phyloP scores from a whole-genome alignment of 2,888 invertebrate genomes.

The Drosophila nr. fundita region DNA sequence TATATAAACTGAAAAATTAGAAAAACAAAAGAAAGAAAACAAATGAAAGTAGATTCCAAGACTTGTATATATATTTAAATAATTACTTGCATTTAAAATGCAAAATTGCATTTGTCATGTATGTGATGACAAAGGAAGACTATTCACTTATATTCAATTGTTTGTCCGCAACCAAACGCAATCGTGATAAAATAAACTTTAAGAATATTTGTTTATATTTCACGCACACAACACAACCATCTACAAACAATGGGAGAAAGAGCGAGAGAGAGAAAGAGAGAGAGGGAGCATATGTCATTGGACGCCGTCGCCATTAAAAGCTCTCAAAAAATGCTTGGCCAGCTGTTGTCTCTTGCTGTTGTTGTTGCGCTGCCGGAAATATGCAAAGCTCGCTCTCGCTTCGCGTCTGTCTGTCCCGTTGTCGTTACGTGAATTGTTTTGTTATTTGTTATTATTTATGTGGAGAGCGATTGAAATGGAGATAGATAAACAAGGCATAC shows the following conservation, averaged over 20 bases:
- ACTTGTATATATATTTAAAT: background rate
- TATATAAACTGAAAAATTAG: conserved; percentile 7
- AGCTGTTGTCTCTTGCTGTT: conserved; percentile 54
- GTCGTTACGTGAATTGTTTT: conserved; percentile 71
- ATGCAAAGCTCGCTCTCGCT: conserved; percentile 60
- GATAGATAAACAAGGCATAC: conserved; percentile 50
- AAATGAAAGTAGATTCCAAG: background rate
- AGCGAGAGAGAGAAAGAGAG: conserved; percentile 9
- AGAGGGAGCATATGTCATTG: conserved; percentile 33
- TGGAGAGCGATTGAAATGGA: conserved; percentile 43
- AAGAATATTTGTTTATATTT: conserved; percentile 73
- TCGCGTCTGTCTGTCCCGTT: conserved; percentile 17
- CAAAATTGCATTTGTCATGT: background rate
- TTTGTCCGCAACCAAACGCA: conserved; percentile 6
- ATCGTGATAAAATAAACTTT: conserved; percentile 36
- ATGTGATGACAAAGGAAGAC: background rate
- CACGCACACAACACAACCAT: conserved; percentile 16
- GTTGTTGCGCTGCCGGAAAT: conserved; percentile 65
- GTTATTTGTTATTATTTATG: conserved; percentile 52
- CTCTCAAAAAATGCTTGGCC: conserved; percentile 75
- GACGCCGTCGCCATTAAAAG: conserved; percentile 55
- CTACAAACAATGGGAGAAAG: background rate
- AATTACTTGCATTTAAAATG: background rate
- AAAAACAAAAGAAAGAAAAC: background rate
- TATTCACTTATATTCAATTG: background rate